Base-by-base conservation (phyloP, 2,888 invertebrate species). In the Autographa pulchrina region DNA sequence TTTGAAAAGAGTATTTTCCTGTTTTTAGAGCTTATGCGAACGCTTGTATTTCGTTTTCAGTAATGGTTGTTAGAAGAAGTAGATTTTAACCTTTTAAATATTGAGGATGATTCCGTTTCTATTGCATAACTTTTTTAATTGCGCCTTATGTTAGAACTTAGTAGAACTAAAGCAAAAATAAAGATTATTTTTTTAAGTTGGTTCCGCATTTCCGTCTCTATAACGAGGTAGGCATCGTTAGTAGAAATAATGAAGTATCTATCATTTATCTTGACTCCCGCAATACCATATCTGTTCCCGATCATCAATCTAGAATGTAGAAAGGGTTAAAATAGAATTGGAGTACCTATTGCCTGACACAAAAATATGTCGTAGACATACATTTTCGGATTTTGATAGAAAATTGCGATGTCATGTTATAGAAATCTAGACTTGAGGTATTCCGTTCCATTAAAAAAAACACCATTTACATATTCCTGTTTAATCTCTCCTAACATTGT, bases 211-310 rank as follows among this genome's bases (percentile, higher is more conserved):
- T 25, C 25, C 13, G 11, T 11, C 13, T 9, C 18, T 2, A 11
- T 25, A 56, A 56, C 13, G 25, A 5, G 20, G 6, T 9, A 4
- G 56, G 14, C 16, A n/a, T 62, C 48, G 7, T 41, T 68, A 74
- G 67, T 59, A 62, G 41, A 58, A 77, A 72, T 75, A 75, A 73
- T 72, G 64, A 65, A 43, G 64, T 54, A 54, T 65, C 61, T 48
- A 59, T 65, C 61, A 73, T 74, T 74, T 72, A 64, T 75, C 67
- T 64, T 16, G 72, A 77, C 76, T 75, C 71, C 59, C 38, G 54
- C 4, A 9, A 48, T 31, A 62, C 65, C 62, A 60, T 60, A 38
- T 59, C 58, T 52, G 41, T 54, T 59, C 56, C 25, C 48, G 54
- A 8, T 62, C 74, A 70, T 79, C 72, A 68, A 77, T 77, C 75